Evolutionary conservation across 2,797 vertebrate genomes (phyloP).

Genomic region (Rhynchotus rufescens): DNA sequence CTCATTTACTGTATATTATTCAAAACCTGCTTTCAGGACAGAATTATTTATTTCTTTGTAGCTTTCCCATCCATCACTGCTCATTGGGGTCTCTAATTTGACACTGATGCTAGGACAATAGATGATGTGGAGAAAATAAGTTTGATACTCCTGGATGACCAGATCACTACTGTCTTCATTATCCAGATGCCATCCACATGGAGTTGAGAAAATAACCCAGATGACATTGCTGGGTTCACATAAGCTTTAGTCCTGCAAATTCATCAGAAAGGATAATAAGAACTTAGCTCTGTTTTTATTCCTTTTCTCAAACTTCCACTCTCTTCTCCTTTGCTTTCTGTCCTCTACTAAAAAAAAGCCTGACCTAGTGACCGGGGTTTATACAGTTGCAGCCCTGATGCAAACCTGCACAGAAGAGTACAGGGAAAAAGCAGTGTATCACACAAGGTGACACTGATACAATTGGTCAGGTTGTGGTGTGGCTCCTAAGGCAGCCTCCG

Average conservation of each 20-base stretch:
- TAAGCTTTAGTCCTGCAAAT: background rate
- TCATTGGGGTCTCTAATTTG: constrained; percentile 38
- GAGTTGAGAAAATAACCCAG: background rate
- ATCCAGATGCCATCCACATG: background rate
- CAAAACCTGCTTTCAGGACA: constrained; percentile 20
- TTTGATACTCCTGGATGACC: background rate
- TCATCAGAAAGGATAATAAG: background rate
- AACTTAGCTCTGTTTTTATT: background rate
- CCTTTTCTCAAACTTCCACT: background rate
- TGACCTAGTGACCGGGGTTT: background rate
- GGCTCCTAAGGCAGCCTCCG: background rate
- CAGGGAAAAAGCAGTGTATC: background rate
- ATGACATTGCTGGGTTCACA: background rate
- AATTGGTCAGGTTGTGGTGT: background rate
- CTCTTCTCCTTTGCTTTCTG: background rate
- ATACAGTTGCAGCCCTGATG: background rate
- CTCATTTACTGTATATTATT: constrained; percentile 44
- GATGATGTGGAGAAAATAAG: background rate
- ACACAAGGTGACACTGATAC: background rate
- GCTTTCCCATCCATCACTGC: constrained; percentile 53
- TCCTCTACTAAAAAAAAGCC: background rate
- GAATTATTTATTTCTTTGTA: constrained; percentile 46
- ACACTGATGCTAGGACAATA: constrained; percentile 25
- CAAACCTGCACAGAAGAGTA: background rate
- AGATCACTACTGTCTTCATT: constrained; percentile 1